Evolutionary conservation across 1,140 invertebrate genomes (phyloP).

Genomic region (Pygmarrhopalites habei): DNA sequence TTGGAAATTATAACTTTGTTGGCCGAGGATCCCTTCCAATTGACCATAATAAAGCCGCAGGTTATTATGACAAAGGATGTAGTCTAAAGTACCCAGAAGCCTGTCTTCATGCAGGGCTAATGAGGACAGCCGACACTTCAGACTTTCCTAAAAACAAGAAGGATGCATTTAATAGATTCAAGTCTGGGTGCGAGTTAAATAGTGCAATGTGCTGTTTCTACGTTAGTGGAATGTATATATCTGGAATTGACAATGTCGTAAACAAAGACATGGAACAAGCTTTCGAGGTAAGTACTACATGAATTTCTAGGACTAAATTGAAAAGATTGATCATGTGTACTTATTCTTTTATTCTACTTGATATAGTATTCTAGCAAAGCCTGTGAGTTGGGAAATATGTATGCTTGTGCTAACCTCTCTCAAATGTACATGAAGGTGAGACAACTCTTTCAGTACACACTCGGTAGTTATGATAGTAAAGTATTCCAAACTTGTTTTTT

Average conservation of each 20-base stretch:
- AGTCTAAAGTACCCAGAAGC: constrained; percentile 56
- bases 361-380: constrained; percentile 61
- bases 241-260: constrained; percentile 58
- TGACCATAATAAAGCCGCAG: constrained; percentile 47
- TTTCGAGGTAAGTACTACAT: too few species aligned
- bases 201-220: constrained; percentile 67
- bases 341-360: too few species aligned
- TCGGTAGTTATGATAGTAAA: too few species aligned
- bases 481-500: constrained; percentile 10
- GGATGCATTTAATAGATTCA: constrained; percentile 58
- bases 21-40: constrained; percentile 47
- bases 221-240: constrained; percentile 67
- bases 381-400: constrained; percentile 71
- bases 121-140: constrained; percentile 52
- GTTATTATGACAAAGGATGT: constrained; percentile 74
- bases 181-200: constrained; percentile 61
- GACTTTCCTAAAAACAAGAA: constrained; percentile 35
- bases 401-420: constrained; percentile 77
- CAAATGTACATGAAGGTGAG: constrained; percentile 59
- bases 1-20: constrained; percentile 56
- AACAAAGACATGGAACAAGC: constrained; percentile 65
- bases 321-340: too few species aligned
- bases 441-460: too few species aligned
- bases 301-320: too few species aligned
- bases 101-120: constrained; percentile 66